These are phyloP conservation scores for Scortum barcoo DNA, from an alignment of 2,113 vertebrate genomes.

Conservation along the genomic window DNA sequence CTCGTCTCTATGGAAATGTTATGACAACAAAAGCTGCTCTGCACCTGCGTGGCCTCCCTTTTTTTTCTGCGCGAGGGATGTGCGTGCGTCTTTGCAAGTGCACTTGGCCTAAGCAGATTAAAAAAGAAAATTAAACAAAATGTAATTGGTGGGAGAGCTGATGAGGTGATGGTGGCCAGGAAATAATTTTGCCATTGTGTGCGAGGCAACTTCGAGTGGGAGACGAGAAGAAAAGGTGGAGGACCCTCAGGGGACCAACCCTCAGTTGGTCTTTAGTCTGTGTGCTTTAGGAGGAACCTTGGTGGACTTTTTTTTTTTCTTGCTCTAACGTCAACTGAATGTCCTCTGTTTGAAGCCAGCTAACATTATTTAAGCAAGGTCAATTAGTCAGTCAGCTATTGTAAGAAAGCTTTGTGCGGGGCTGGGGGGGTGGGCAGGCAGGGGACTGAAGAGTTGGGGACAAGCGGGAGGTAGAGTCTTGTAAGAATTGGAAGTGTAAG, in stretches of 20 bases:
- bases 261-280: slow-evolving; percentile 51
- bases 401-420: slow-evolving; percentile 60
- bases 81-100: slow-evolving; percentile 42
- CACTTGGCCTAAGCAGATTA: slow-evolving; percentile 72
- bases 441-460: slow-evolving; percentile 26
- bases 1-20: slow-evolving; percentile 70
- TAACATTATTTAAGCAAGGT: slow-evolving; percentile 74
- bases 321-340: slow-evolving; percentile 48
- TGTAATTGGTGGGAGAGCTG: slow-evolving; percentile 61
- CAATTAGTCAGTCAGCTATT: slow-evolving; percentile 75
- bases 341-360: slow-evolving; percentile 55
- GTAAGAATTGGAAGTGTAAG: slow-evolving; percentile 23
- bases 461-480: slow-evolving; percentile 42
- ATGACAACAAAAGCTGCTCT: slow-evolving; percentile 72
- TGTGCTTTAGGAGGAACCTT: slow-evolving; percentile 56
- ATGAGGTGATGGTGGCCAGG: slow-evolving; percentile 49
- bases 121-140: slow-evolving; percentile 67
- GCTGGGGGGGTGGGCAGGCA: slow-evolving; percentile 13
- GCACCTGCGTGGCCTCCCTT: slow-evolving; percentile 63
- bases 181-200: slow-evolving; percentile 71
- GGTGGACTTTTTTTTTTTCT: slow-evolving; percentile 23
- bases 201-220: slow-evolving; percentile 39
- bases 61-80: slow-evolving; percentile 29
- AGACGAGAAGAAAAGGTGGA: slow-evolving; percentile 64
- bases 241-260: slow-evolving; percentile 62